phyloP scores from a whole-genome alignment of 2,797 vertebrate species.

The Pagetopsis macropterus region DNA sequence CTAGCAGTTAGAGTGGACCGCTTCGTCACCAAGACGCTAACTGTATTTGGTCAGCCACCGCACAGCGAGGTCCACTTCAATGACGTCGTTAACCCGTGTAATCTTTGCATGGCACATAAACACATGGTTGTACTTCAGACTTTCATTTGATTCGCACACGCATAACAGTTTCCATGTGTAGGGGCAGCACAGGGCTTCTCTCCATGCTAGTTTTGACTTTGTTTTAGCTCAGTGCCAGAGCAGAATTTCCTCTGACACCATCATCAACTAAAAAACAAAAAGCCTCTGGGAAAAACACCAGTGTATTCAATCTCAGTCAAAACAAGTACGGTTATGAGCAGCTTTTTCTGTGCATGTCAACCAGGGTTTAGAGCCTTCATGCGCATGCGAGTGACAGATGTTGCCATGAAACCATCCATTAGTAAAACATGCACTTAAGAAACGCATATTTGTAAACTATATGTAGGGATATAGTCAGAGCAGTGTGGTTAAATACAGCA shows the following conservation, averaged over 20 bases:
- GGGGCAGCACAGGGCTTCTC: slow-evolving; percentile 27
- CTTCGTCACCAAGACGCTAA: slow-evolving; percentile 41
- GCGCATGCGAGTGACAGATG: slow-evolving; percentile 47
- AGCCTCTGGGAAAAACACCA: slow-evolving; percentile 8
- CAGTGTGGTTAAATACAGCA: slow-evolving; percentile 13
- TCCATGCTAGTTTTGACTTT: slow-evolving; percentile 45
- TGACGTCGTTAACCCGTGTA: slow-evolving; percentile 34
- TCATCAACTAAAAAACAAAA: slow-evolving; percentile 18
- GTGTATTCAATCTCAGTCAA: slow-evolving; percentile 14
- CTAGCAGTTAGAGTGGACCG: slow-evolving; percentile 57
- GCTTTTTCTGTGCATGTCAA: slow-evolving; percentile 13
- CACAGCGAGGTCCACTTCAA: slow-evolving; percentile 16
- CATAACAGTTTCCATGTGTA: slow-evolving; percentile 61
- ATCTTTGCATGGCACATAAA: slow-evolving; percentile 53
- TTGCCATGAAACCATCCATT: slow-evolving; percentile 31
- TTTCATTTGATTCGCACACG: slow-evolving; percentile 44
- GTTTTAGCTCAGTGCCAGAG: slow-evolving; percentile 39
- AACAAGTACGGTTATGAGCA: slow-evolving; percentile 16
- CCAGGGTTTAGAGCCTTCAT: slow-evolving; percentile 7
- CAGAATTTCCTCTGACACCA: slow-evolving; percentile 43
- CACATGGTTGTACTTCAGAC: slow-evolving; percentile 58
- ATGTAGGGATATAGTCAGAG: slow-evolving; percentile 2
- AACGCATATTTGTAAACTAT: slow-evolving; percentile 25
- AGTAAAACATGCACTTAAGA: slow-evolving; percentile 39
- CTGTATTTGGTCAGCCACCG: slow-evolving; percentile 57